Percentiles rank a stretch among this genome's conserved stretches.
These are phyloP conservation scores for Cartodere bifasciata DNA, from an alignment of 2,888 invertebrate genomes.

Conservation along the genomic window DNA sequence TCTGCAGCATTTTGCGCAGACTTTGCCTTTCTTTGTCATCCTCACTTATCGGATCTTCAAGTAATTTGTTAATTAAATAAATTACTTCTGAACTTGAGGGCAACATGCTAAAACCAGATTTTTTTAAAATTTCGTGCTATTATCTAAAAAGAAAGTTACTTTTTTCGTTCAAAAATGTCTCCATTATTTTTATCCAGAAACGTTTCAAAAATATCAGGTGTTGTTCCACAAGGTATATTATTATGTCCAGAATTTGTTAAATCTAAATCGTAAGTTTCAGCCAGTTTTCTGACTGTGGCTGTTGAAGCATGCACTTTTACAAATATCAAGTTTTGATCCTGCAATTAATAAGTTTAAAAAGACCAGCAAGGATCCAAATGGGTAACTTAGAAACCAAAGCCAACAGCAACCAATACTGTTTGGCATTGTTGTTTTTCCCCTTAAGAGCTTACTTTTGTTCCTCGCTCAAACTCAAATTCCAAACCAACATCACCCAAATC, in stretches of 20 bases:
- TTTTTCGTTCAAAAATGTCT: conserved; percentile 9
- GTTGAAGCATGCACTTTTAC: conserved; percentile 8
- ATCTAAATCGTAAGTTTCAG: conserved; percentile 9
- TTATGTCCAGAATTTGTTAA: conserved; percentile 10
- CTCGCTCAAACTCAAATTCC: conserved; percentile 10
- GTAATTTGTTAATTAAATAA: conserved; percentile 25
- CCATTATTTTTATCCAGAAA: conserved; percentile 7
- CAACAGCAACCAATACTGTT: no score
- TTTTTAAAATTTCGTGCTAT: neutral
- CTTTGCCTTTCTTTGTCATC: conserved; percentile 21
- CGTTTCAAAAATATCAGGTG: conserved; percentile 6
- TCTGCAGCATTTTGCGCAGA: conserved; percentile 22
- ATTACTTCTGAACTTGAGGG: conserved; percentile 26
- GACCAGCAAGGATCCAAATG: no score
- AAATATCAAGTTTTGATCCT: conserved; percentile 8
- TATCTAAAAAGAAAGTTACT: conserved; percentile 4
- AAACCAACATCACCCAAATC: conserved; percentile 7
- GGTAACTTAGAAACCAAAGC: no score
- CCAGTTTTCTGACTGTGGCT: conserved; percentile 7
- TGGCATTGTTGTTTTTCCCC: no score
- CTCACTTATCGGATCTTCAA: conserved; percentile 23
- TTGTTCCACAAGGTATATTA: conserved; percentile 5
- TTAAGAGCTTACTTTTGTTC: conserved; percentile 7
- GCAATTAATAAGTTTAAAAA: no score
- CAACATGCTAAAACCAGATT: neutral